phyloP scores from a whole-genome alignment of 2,113 vertebrate species.

The Dunckerocampus dactyliophorus region DNA sequence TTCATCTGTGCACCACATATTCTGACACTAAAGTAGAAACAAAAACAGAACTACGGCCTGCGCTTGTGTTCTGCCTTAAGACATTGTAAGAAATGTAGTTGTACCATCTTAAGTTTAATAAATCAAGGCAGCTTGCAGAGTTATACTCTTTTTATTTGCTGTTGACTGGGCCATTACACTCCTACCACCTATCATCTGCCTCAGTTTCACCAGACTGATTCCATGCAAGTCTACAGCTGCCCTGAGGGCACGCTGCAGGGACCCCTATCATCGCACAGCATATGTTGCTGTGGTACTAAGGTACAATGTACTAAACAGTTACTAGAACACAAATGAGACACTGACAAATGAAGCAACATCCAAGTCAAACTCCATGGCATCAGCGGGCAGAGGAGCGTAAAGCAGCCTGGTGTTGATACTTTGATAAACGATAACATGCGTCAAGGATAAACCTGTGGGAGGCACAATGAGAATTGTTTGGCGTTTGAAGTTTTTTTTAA shows the following conservation, averaged over 20 bases:
- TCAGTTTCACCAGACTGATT: slow-evolving; percentile 17
- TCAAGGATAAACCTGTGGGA: slow-evolving; percentile 31
- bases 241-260: slow-evolving; percentile 23
- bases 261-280: slow-evolving; percentile 13
- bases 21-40: slow-evolving; percentile 23
- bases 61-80: slow-evolving; percentile 8
- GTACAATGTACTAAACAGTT: slow-evolving; percentile 15
- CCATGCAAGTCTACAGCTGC: slow-evolving; percentile 23
- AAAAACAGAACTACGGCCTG: slow-evolving; percentile 25
- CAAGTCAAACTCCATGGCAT: slow-evolving; percentile 38
- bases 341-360: slow-evolving; percentile 30
- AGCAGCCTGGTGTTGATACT: slow-evolving; percentile 19
- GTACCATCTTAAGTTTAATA: slow-evolving; percentile 24
- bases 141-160: slow-evolving; percentile 14
- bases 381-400: slow-evolving; percentile 32
- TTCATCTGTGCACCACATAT: too few species aligned
- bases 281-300: slow-evolving; percentile 32
- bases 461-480: slow-evolving; percentile 1
- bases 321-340: slow-evolving; percentile 32
- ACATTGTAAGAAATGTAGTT: slow-evolving; percentile 21
- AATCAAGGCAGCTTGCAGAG: slow-evolving; percentile 20
- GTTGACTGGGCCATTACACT: slow-evolving; percentile 23
- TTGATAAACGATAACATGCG: slow-evolving; percentile 30
- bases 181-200: slow-evolving; percentile 1
- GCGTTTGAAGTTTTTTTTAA: too few species aligned